Base-by-base conservation (phyloP, 1,140 invertebrate species). In the Aphis gossypii region DNA sequence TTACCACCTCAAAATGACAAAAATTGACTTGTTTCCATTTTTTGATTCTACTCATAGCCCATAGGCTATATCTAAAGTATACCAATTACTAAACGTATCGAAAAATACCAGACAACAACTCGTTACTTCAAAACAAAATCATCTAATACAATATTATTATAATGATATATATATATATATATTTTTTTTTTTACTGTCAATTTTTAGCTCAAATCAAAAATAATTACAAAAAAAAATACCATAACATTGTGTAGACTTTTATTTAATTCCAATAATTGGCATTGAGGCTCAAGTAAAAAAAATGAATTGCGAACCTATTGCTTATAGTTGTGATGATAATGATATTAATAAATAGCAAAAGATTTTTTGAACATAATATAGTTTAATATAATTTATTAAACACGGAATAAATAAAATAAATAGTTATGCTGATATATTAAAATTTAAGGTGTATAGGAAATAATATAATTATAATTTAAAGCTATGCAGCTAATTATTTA, bases 51-150 rank as follows among this genome's bases (percentile, higher is more conserved):
- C 6, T 20, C 25, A 38, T 25, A 18, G 86, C 6, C 8, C 25
- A 38, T 25, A 18, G 86, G 30, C 25, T n/a, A 48, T 35, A 88
- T 38, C 11, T 41, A 56, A 89, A 41, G 51, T 56, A 21, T 6
- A 41, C 88, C 88, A 89, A 89, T 89, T 89, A 89, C 88, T 35
- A n/a, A 48, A 46, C 35, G 88, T 48, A 46, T 88, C 46, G 86
- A 2, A 88, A 48, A 87, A 51, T 51, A 35, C 48, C 30, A 25
- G 86, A 89, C 5, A 89, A 54, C 46, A 35, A 48, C 46, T 51
- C 11, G 44, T 87, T 87, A 48, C 25, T 46, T 51, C 46, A 48
- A 51, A 88, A 48, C 46, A 35, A 88, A 88, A 88, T 88, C 44
- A 21, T 46, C 46, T 6, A 51, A 48, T 21, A 35, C 20, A 38